Percentiles rank a stretch among this genome's conserved stretches.
Evolutionary conservation across 2,888 invertebrate species (phyloP).

Genomic region (Ochlodes sylvanus): DNA sequence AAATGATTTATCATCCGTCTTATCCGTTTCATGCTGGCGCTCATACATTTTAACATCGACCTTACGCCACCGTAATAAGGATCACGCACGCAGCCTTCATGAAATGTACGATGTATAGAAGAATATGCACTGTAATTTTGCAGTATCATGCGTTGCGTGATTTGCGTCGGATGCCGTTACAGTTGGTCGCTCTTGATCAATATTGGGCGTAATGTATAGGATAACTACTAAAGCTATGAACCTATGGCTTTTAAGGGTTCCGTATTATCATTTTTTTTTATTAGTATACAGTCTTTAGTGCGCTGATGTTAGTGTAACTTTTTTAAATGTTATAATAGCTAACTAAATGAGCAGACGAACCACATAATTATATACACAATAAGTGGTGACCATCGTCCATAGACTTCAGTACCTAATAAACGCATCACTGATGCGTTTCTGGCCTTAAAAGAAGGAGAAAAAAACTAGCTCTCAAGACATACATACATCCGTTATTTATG

Average conservation of each 20-base stretch:
- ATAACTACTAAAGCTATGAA: constrained; percentile 34
- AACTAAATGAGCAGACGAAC: no score
- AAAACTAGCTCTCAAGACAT: no score
- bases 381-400: no score
- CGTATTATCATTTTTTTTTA: no score
- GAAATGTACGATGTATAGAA: constrained; percentile 31
- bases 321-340: no score
- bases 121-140: constrained; percentile 44
- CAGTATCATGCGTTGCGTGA: constrained; percentile 45
- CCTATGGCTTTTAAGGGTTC: not conserved
- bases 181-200: constrained; percentile 49
- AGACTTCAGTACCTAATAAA: no score
- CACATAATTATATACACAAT: no score
- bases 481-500: no score
- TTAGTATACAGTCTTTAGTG: no score
- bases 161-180: constrained; percentile 48
- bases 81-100: not conserved
- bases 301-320: no score
- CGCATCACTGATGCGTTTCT: no score
- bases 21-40: not conserved
- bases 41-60: not conserved
- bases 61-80: not conserved
- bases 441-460: no score
- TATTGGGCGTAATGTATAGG: constrained; percentile 45
- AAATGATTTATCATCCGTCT: constrained; percentile 36